Evolutionary conservation across 2,113 vertebrate species (phyloP).

Genomic region (Chamaea fasciata): DNA sequence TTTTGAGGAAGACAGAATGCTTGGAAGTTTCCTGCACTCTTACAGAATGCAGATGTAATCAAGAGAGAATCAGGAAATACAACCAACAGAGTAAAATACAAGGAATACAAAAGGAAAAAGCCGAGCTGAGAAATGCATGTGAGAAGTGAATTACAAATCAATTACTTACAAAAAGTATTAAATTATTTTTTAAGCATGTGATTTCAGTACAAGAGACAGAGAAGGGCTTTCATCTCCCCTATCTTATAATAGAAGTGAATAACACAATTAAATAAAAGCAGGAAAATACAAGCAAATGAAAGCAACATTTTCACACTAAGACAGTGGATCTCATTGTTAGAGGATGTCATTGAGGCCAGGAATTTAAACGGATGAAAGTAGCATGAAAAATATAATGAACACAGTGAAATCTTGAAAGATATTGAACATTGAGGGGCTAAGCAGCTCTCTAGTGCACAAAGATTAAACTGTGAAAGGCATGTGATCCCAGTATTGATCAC

Average conservation of each 20-base stretch:
- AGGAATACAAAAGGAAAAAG: not conserved
- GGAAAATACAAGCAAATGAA: not conserved
- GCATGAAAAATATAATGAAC: not conserved
- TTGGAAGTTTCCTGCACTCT: not conserved
- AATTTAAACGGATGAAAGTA: not conserved
- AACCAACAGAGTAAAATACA: not conserved
- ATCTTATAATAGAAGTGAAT: not conserved
- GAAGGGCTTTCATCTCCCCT: not conserved
- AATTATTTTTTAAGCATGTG: not conserved
- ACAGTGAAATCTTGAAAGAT: not conserved
- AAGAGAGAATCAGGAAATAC: not conserved
- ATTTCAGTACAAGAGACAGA: not conserved
- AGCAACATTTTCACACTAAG: not conserved
- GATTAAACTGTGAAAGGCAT: not conserved
- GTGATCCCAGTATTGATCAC: not conserved
- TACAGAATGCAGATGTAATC: not conserved
- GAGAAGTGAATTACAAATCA: not conserved
- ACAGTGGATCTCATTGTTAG: not conserved
- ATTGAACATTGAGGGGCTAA: not conserved
- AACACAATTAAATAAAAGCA: not conserved
- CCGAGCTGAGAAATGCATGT: not conserved
- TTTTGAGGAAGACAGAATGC: not conserved
- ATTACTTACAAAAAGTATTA: not conserved
- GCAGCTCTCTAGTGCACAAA: not conserved
- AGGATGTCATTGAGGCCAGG: not conserved